Conservation (phyloP, 2,113 vertebrate genomes). For the Crotalus helleri region DNA sequence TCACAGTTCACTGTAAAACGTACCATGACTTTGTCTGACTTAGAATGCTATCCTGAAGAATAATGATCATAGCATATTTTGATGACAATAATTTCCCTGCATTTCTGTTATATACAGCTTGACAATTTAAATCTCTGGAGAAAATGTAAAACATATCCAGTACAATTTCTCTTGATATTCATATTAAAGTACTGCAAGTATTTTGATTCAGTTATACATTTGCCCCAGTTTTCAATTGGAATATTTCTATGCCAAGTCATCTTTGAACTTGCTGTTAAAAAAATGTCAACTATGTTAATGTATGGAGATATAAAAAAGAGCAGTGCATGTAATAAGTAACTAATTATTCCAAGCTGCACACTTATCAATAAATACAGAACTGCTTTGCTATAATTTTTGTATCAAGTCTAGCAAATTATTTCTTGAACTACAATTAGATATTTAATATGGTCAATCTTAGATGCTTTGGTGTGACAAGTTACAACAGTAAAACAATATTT, state of each 20-base stretch:
- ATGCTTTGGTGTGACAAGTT: not conserved
- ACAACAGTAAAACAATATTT: not conserved
- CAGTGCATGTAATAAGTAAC: not conserved
- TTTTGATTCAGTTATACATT: not conserved
- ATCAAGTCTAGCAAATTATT: not conserved
- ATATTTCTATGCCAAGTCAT: not conserved
- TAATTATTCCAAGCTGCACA: not conserved
- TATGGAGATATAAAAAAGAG: not conserved
- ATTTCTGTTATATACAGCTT: not conserved
- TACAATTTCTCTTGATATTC: not conserved
- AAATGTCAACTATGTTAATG: not conserved
- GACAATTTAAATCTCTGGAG: not conserved
- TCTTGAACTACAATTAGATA: not conserved
- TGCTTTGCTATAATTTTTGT: not conserved
- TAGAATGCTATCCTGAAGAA: not conserved
- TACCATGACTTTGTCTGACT: not conserved
- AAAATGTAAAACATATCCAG: not conserved
- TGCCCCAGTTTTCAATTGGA: not conserved
- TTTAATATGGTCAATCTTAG: not conserved
- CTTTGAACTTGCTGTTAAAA: not conserved
- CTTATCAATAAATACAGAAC: not conserved
- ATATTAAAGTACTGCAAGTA: not conserved
- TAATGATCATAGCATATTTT: accelerated
- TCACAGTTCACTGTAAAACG: not conserved
- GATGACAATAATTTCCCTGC: accelerated